Evolutionary conservation across 2,113 vertebrate genomes (phyloP).

Genomic region (Aythya baeri): DNA sequence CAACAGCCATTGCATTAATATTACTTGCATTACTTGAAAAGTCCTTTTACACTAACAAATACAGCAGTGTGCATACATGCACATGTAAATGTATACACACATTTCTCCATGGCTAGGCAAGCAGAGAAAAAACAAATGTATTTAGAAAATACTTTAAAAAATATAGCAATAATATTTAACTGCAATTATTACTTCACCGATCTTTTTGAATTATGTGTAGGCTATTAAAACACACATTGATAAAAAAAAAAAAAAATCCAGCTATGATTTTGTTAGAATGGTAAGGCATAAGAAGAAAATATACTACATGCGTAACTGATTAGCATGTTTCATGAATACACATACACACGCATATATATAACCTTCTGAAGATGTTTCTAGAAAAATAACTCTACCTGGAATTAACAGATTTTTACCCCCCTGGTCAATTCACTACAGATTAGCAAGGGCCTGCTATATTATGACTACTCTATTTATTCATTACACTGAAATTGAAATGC

Average conservation of each 20-base stretch:
- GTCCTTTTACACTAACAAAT: neutral
- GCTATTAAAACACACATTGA: neutral
- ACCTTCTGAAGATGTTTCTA: neutral
- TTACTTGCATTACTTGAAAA: neutral
- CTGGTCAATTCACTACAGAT: neutral
- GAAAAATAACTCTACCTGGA: neutral
- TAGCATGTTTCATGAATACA: neutral
- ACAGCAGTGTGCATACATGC: accelerated
- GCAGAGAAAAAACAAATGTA: neutral
- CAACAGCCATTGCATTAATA: neutral
- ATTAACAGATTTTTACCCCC: neutral
- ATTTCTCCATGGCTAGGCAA: neutral
- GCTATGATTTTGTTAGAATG: neutral
- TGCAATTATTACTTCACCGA: neutral
- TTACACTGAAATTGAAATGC: neutral
- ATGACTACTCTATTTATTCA: neutral
- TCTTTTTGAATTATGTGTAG: neutral
- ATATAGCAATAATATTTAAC: neutral
- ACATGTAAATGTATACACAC: neutral
- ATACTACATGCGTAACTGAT: accelerated
- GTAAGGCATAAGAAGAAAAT: neutral
- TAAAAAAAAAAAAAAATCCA: neutral
- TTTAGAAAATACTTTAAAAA: neutral
- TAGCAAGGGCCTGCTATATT: neutral
- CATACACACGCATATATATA: neutral